Evolutionary conservation across 2,888 invertebrate species (phyloP).

Genomic region (Oasisia sp.): DNA sequence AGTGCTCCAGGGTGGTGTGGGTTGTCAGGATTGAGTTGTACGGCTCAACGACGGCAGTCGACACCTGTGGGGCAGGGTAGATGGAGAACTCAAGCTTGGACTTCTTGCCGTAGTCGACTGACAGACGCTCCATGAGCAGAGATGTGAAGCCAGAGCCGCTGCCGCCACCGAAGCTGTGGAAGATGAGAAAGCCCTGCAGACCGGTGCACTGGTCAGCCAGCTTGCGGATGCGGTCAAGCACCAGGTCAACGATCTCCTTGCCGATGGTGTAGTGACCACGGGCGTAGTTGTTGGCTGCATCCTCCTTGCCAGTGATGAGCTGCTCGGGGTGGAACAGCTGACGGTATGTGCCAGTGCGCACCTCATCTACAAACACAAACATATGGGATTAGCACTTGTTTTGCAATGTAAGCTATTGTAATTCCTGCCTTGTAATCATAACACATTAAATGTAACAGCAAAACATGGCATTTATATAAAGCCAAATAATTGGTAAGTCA

Average conservation of each 20-base stretch:
- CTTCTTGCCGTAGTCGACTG: constrained; percentile 50
- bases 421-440: no score
- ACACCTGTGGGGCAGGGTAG: constrained; percentile 32
- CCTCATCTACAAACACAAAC: constrained; percentile 46
- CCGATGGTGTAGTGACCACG: constrained; percentile 58
- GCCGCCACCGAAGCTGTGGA: constrained; percentile 61
- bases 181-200: constrained; percentile 64
- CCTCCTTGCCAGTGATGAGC: constrained; percentile 56
- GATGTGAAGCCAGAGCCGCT: constrained; percentile 64
- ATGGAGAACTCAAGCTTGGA: no score
- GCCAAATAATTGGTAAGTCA: no score
- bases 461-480: no score
- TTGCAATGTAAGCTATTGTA: not conserved
- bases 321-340: constrained; percentile 58
- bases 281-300: constrained; percentile 58
- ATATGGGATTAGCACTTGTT: not conserved
- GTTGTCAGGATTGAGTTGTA: constrained; percentile 82
- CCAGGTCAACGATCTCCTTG: constrained; percentile 53
- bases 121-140: constrained; percentile 70
- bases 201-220: constrained; percentile 66
- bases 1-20: constrained; percentile 91
- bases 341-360: constrained; percentile 52
- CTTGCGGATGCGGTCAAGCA: constrained; percentile 64
- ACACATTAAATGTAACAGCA: no score
- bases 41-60: constrained; percentile 48